A percentile compares a stretch with the other conserved stretches of the same genome.
Conservation (phyloP, 2,888 invertebrate genomes). For the Seira sanloemensis region DNA sequence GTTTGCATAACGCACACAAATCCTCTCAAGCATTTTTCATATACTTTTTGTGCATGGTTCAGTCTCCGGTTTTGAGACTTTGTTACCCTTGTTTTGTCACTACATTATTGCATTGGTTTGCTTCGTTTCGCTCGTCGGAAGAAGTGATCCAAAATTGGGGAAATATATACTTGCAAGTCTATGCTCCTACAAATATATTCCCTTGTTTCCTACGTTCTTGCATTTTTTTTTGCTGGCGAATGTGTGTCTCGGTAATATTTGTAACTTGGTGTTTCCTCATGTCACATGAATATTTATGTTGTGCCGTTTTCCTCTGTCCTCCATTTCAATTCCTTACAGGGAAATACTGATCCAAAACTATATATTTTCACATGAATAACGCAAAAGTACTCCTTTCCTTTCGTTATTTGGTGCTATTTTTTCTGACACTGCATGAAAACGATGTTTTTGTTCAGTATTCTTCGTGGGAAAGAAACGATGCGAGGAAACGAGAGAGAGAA, state of each 20-base stretch:
- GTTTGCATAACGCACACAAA: too few species aligned
- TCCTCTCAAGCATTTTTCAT: too few species aligned
- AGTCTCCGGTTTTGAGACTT: too few species aligned
- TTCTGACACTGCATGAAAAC: too few species aligned
- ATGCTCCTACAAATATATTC: too few species aligned
- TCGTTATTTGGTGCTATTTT: too few species aligned
- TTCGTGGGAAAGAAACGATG: too few species aligned
- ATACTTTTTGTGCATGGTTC: too few species aligned
- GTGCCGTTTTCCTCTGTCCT: conserved; percentile 7
- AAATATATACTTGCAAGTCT: neutral
- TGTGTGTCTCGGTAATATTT: conserved; percentile 4
- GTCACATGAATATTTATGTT: conserved; percentile 53
- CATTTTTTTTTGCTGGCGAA: neutral
- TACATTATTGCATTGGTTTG: conserved; percentile 44
- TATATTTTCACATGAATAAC: conserved; percentile 48
- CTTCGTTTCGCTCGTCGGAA: conserved; percentile 37
- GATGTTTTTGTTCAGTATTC: too few species aligned
- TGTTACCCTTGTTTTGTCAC: neutral
- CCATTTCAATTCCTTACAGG: neutral
- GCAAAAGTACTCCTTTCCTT: too few species aligned
- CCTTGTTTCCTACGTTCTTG: neutral
- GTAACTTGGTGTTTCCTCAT: conserved; percentile 3
- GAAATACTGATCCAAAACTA: conserved; percentile 9
- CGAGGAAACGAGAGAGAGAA: too few species aligned
- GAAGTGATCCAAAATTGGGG: neutral